These are phyloP conservation scores for Neosilurus mollespiculum DNA, from an alignment of 2,797 vertebrate genomes.

Conservation along the genomic window DNA sequence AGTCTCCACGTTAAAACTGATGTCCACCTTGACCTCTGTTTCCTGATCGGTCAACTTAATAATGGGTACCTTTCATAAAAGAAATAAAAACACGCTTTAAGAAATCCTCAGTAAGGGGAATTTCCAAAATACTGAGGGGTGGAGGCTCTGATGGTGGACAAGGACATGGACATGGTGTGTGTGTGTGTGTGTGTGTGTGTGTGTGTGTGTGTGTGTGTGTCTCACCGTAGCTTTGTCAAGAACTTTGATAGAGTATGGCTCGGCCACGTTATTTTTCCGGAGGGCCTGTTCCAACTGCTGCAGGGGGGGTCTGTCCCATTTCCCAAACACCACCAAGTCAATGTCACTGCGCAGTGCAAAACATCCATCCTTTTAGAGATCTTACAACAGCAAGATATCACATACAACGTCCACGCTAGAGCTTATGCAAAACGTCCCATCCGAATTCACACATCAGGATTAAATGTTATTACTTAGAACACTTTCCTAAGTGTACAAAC, in stretches of 20 bases:
- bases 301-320: constrained; percentile 92
- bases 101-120: background rate
- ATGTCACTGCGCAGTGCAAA: constrained; percentile 81
- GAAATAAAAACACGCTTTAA: background rate
- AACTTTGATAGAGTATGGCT: constrained; percentile 95
- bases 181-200: background rate
- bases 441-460: background rate
- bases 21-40: constrained; percentile 97
- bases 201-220: background rate
- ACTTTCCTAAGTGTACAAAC: background rate
- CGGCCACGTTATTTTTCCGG: constrained; percentile 89
- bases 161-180: background rate
- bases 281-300: constrained; percentile 93
- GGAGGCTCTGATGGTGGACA: background rate
- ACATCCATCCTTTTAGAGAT: background rate
- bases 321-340: constrained; percentile 96
- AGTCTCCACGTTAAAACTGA: constrained; percentile 97
- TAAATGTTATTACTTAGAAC: background rate
- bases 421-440: background rate
- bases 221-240: constrained; percentile 95
- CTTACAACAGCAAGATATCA: constrained; percentile 3
- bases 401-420: background rate
- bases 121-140: background rate
- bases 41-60: constrained; percentile 97
- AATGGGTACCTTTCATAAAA: constrained; percentile 85